Base-by-base conservation (phyloP, 2,797 vertebrate genomes). In the Acrocephalus scirpaceus region DNA sequence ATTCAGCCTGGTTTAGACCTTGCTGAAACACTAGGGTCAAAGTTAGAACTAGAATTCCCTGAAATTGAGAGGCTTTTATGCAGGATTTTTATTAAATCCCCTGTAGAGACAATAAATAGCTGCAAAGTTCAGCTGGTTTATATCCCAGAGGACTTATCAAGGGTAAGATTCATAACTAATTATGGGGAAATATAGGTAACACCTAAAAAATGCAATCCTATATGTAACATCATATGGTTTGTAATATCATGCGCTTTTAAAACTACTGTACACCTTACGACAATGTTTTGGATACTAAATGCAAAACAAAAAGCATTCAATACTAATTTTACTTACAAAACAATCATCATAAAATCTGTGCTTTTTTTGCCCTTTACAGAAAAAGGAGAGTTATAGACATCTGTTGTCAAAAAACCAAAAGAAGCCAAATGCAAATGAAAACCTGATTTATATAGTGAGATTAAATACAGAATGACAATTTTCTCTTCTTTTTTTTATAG, bases 91-190 rank as follows among this genome's bases (percentile, higher is more conserved):
- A 87, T 77, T 90, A 76, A 79, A 86, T 21, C 4, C 3, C 53
- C 42, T 5, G 0, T 3, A 71, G n/a, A 82, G 42, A 87, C 16
- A 94, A 89, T 64, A 87, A 89, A 89, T 18, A 94, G 29, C 40
- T 61, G 34, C 30, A 54, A 73, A 92, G 64, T 56, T 94, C 83
- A 88, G 44, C 32, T 86, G 29, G 30, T 69, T 94, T 81, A 38
- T 65, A 83, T 76, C 38, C 50, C 81, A 79, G 38, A 89, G 61
- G 88, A 65, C 27, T 82, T 81, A 53, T 26, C 45, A 71, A 89
- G 42, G 56, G 25, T 40, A 53, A 74, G 18, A 32, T 73, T 93
- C 65, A 50, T 47, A 79, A 73, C 19, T 58, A 89, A 82, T 79
- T 79, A 57, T n/a, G 42, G 44, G 47, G 71, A 89, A 88, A 82